These are phyloP conservation scores for Zoanthus sociatus DNA, from an alignment of 92 coral and sea anemone genomes.

Conservation along the genomic window DNA sequence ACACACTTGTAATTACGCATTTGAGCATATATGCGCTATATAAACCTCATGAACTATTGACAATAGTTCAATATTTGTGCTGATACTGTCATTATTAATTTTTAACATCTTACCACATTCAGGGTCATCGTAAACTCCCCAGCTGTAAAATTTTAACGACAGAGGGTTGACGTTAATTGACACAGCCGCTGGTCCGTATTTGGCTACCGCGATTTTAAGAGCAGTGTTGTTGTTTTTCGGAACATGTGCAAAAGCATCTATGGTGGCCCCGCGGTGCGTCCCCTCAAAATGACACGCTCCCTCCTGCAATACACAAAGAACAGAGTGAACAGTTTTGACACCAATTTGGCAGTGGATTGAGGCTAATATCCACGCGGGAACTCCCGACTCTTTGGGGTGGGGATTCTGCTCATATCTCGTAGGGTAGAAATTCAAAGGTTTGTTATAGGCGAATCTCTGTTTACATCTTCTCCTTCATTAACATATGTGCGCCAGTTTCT, in stretches of 20 bases:
- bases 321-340: too few relatives aligned
- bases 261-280: constrained; percentile 66
- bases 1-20: too few relatives aligned
- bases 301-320: constrained; percentile 63
- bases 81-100: background rate
- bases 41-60: too few relatives aligned
- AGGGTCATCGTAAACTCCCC: constrained; percentile 96
- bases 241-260: constrained; percentile 93
- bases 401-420: too few relatives aligned
- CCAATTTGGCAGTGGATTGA: too few relatives aligned
- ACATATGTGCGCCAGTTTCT: too few relatives aligned
- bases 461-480: too few relatives aligned
- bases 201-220: constrained; percentile 93
- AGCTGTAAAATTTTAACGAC: constrained; percentile 96
- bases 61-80: background rate
- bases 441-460: too few relatives aligned
- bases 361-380: too few relatives aligned
- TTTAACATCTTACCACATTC: constrained; percentile 76
- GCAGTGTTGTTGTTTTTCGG: constrained; percentile 97
- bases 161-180: constrained; percentile 90
- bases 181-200: constrained; percentile 92
- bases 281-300: constrained; percentile 87
- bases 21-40: too few relatives aligned
- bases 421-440: too few relatives aligned
- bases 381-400: too few relatives aligned